phyloP scores from a whole-genome alignment of 2,797 vertebrate genomes.

The Stomatorhinus walkeri region DNA sequence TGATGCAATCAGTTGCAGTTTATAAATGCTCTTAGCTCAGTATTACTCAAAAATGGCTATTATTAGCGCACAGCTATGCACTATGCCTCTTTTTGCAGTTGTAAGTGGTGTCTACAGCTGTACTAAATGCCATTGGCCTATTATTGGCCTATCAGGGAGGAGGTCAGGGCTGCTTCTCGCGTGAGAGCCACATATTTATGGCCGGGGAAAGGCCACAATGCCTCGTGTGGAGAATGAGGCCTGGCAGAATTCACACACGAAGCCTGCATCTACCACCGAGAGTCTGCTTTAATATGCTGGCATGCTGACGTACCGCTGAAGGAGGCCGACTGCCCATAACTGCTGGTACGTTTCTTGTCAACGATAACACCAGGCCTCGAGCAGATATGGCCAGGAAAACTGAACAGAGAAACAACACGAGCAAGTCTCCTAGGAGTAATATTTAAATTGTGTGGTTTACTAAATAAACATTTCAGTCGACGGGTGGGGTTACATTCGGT shows the following conservation, averaged over 20 bases:
- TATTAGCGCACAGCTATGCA: neutral
- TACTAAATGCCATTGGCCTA: neutral
- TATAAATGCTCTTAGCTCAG: neutral
- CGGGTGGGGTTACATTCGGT: neutral
- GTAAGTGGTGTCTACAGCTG: neutral
- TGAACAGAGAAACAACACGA: neutral
- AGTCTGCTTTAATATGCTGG: neutral
- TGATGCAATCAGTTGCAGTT: neutral
- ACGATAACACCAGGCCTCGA: neutral
- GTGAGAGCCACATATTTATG: neutral
- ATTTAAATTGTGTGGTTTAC: neutral
- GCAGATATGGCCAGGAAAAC: neutral
- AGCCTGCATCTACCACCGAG: neutral
- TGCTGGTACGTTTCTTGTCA: neutral
- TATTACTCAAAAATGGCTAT: neutral
- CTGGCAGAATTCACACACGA: neutral
- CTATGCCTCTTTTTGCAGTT: neutral
- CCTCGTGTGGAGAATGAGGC: neutral
- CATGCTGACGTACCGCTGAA: neutral
- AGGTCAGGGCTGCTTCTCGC: neutral
- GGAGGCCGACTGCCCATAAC: neutral
- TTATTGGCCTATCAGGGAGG: conserved; percentile 1
- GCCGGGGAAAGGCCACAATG: neutral
- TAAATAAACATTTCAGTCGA: neutral
- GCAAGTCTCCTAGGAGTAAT: neutral